phyloP scores from a whole-genome alignment of 2,888 invertebrate genomes.

The Rotaria magnacalcarata region DNA sequence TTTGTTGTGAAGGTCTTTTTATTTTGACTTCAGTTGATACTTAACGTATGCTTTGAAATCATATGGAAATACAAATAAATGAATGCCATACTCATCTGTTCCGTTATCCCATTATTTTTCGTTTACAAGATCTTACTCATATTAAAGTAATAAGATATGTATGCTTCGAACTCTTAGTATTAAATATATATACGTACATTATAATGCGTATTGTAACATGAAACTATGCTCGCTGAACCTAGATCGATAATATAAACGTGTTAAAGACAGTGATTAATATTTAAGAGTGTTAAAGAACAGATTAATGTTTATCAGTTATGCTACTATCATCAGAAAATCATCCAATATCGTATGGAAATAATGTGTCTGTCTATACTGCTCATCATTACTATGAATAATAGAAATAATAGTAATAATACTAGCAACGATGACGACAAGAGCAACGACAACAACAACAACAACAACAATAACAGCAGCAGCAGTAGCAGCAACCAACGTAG shows the following conservation, averaged over 20 bases:
- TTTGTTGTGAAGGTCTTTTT: neutral
- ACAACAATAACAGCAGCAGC: neutral
- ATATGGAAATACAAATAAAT: too few relatives aligned
- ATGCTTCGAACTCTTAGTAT: too few relatives aligned
- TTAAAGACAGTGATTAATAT: neutral
- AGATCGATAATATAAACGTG: neutral
- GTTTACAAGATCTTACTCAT: too few relatives aligned
- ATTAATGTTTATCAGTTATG: neutral
- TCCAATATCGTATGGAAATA: neutral
- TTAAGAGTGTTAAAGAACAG: neutral
- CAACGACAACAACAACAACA: neutral
- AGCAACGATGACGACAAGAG: too few relatives aligned
- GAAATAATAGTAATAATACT: neutral
- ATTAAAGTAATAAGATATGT: too few relatives aligned
- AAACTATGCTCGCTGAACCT: neutral
- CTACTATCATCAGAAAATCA: neutral
- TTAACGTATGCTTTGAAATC: neutral
- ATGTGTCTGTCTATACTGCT: neutral
- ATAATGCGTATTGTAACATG: neutral
- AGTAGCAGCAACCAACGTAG: neutral
- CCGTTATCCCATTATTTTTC: too few relatives aligned
- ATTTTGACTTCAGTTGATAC: neutral
- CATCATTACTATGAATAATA: neutral
- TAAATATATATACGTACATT: too few relatives aligned
- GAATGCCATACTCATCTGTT: too few relatives aligned